Evolutionary conservation across 2,888 invertebrate genomes (phyloP).

Genomic region (Adineta ricciae): DNA sequence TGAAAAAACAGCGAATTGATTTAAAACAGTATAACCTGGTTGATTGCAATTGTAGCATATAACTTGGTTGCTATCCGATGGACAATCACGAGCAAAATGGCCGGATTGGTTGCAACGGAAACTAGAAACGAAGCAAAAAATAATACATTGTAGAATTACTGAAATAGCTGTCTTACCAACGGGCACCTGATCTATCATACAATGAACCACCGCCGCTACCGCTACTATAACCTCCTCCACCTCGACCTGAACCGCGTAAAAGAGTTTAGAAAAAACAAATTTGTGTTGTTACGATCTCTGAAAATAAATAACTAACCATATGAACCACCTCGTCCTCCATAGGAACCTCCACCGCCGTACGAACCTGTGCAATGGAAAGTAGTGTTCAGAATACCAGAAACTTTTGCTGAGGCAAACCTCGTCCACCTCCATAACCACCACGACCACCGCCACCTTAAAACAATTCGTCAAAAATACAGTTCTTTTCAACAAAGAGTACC

Average conservation of each 20-base stretch:
- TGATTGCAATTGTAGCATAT: conserved; percentile 11
- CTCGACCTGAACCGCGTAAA: neutral
- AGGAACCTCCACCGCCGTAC: neutral
- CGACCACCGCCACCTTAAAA: neutral
- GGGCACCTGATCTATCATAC: neutral
- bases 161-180: neutral
- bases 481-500: no score
- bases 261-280: neutral
- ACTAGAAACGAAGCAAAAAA: neutral
- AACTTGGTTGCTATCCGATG: neutral
- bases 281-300: no score
- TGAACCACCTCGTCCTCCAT: conserved; percentile 7
- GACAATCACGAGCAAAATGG: conserved; percentile 10
- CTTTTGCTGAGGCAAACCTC: neutral
- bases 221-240: neutral
- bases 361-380: neutral
- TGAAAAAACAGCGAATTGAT: neutral
- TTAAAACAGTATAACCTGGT: neutral
- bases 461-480: neutral
- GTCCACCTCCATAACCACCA: neutral
- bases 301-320: neutral
- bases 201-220: neutral
- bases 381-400: neutral
- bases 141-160: neutral
- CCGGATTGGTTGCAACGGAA: neutral